These are phyloP conservation scores for Heterocephalus glaber DNA, from an alignment of 2,113 vertebrate species.

Conservation along the genomic window DNA sequence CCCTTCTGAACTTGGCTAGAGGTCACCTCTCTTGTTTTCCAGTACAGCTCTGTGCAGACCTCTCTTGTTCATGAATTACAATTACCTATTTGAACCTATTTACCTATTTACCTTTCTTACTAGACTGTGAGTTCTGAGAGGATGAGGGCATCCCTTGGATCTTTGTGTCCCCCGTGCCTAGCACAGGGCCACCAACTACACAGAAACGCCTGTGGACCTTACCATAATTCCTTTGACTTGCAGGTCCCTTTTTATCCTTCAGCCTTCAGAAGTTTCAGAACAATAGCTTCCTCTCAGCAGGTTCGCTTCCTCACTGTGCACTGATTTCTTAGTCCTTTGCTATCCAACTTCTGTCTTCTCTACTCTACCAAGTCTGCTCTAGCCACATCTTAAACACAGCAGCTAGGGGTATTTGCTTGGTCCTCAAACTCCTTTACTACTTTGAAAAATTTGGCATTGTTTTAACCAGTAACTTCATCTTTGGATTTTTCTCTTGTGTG, in stretches of 20 bases:
- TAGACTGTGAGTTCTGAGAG: neutral
- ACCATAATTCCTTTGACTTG: neutral
- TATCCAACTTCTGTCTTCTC: neutral
- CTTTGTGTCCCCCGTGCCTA: neutral
- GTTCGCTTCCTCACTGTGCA: fast-evolving
- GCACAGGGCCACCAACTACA: neutral
- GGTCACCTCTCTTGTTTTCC: neutral
- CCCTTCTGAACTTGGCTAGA: no score
- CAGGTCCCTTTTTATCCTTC: neutral
- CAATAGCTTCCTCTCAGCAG: neutral
- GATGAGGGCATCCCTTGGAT: neutral
- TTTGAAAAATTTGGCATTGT: neutral
- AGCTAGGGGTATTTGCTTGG: neutral
- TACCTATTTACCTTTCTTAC: no score
- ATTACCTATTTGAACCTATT: neutral
- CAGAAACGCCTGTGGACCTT: neutral
- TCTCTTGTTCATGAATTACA: neutral
- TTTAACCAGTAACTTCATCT: neutral
- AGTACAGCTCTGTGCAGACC: neutral
- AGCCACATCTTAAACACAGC: neutral
- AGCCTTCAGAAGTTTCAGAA: neutral
- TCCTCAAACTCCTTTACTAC: neutral
- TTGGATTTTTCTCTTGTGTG: neutral
- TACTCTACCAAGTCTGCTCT: neutral
- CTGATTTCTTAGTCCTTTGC: neutral